phyloP scores from a whole-genome alignment of 2,113 vertebrate genomes.

The Morone saxatilis region DNA sequence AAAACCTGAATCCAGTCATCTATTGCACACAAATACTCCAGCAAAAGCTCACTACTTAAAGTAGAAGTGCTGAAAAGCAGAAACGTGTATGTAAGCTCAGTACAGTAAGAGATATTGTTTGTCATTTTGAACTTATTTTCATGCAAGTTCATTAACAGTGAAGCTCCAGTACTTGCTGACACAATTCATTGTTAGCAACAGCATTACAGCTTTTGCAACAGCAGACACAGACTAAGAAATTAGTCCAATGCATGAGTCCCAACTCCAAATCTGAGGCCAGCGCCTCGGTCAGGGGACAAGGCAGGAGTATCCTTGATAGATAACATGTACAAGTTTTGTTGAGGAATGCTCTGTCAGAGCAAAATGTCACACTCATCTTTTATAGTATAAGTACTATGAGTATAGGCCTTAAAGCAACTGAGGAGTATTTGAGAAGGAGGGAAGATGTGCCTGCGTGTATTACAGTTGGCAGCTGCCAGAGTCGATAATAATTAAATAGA shows the following conservation, averaged over 20 bases:
- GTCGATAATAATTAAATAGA: conserved; percentile 68
- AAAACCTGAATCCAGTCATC: conserved; percentile 34
- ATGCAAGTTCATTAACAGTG: conserved; percentile 27
- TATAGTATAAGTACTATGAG: background rate
- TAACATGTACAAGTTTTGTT: background rate
- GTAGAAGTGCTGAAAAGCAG: conserved; percentile 32
- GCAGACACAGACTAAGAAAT: background rate
- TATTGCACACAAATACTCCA: conserved; percentile 16
- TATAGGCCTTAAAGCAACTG: conserved; percentile 36
- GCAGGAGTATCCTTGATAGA: background rate
- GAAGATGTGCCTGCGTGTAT: conserved; percentile 33
- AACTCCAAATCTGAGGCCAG: background rate
- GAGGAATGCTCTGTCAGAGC: conserved; percentile 8
- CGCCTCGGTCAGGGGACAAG: background rate
- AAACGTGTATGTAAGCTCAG: background rate
- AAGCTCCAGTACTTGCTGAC: conserved; percentile 10
- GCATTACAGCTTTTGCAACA: conserved; percentile 22
- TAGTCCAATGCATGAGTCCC: background rate
- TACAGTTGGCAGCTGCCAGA: conserved; percentile 57
- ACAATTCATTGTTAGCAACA: conserved; percentile 25
- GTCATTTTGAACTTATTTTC: conserved; percentile 47
- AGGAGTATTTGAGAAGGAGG: conserved; percentile 11
- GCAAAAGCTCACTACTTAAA: conserved; percentile 7
- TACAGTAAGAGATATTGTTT: conserved; percentile 32
- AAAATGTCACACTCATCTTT: conserved; percentile 9